These are phyloP conservation scores for Drosophila teissieri DNA, from an alignment of 1,140 invertebrate genomes.

Conservation along the genomic window DNA sequence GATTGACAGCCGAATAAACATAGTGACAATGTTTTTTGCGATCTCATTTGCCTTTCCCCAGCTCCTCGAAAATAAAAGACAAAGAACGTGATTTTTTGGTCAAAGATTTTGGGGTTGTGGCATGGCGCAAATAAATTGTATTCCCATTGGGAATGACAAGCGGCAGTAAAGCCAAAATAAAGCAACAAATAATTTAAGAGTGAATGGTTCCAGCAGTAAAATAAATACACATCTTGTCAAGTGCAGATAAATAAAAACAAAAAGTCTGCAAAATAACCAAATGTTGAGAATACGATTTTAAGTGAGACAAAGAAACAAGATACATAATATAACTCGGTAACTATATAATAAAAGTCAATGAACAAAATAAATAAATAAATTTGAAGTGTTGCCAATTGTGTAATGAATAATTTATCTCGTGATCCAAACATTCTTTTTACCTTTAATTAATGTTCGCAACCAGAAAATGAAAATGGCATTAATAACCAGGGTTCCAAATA, in stretches of 20 bases:
- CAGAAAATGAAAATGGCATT: background rate
- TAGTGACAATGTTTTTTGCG: conserved; percentile 30
- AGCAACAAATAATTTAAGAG: conserved; percentile 14
- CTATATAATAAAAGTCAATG: background rate
- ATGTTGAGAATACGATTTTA: background rate
- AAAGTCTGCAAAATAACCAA: conserved; percentile 9
- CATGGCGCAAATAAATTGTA: conserved; percentile 53
- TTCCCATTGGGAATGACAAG: conserved; percentile 58
- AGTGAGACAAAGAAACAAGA: conserved; percentile 7
- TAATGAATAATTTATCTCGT: background rate
- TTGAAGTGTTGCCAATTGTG: background rate
- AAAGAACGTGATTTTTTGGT: conserved; percentile 73
- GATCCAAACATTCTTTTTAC: background rate
- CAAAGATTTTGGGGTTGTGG: conserved; percentile 46
- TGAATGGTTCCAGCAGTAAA: conserved; percentile 33
- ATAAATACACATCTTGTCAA: conserved; percentile 63
- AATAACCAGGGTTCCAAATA: conserved; percentile 14
- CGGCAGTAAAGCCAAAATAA: conserved; percentile 37
- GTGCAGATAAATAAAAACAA: conserved; percentile 27
- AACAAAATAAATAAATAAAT: background rate
- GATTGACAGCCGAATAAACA: conserved; percentile 35
- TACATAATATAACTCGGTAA: background rate
- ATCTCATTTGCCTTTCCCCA: conserved; percentile 10
- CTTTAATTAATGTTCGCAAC: background rate
- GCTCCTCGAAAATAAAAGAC: conserved; percentile 49